Percentiles rank a stretch among this genome's conserved stretches.
Conservation (phyloP, 92 coral and sea anemone genomes). For the Epizoanthus scotinus region DNA sequence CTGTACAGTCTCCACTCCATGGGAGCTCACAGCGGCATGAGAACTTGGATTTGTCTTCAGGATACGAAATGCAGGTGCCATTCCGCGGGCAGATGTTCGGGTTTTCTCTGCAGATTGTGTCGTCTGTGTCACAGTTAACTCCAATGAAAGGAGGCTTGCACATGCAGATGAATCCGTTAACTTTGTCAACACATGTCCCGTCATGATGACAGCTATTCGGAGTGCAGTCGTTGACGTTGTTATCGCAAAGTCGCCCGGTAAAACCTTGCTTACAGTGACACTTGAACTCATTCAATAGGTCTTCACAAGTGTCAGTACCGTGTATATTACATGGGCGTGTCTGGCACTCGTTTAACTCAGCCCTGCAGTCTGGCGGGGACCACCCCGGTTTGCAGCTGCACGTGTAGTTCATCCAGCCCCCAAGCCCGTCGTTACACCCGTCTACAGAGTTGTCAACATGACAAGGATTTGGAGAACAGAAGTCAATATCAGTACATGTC, state of each 20-base stretch:
- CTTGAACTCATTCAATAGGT: slow-evolving; percentile 53
- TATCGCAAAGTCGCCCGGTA: slow-evolving; percentile 59
- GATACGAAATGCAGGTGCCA: slow-evolving; percentile 72
- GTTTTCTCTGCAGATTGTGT: slow-evolving; percentile 60
- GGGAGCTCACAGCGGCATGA: slow-evolving; percentile 69
- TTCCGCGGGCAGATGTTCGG: slow-evolving; percentile 63
- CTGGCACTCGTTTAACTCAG: slow-evolving; percentile 59
- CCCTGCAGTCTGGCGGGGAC: slow-evolving; percentile 76
- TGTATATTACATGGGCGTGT: slow-evolving; percentile 53
- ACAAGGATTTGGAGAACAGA: slow-evolving; percentile 67
- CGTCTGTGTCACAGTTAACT: slow-evolving; percentile 77
- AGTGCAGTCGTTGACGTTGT: slow-evolving; percentile 53
- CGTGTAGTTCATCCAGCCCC: slow-evolving; percentile 73
- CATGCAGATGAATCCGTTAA: slow-evolving; percentile 63
- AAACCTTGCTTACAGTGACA: slow-evolving; percentile 70
- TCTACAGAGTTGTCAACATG: slow-evolving; percentile 54
- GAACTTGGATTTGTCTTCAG: slow-evolving; percentile 53
- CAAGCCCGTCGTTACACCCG: slow-evolving; percentile 66
- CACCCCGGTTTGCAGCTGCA: slow-evolving; percentile 71
- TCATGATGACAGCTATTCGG: slow-evolving; percentile 64
- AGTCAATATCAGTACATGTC: slow-evolving; percentile 61
- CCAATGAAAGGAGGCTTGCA: slow-evolving; percentile 73
- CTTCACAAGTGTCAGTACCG: slow-evolving; percentile 61
- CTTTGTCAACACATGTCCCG: slow-evolving; percentile 72
- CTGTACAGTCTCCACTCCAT: slow-evolving; percentile 72